Evolutionary conservation across 2,888 invertebrate genomes (phyloP), one percentile per base, ranked within the genome.

Genomic region (Drosophila picticornis): DNA sequence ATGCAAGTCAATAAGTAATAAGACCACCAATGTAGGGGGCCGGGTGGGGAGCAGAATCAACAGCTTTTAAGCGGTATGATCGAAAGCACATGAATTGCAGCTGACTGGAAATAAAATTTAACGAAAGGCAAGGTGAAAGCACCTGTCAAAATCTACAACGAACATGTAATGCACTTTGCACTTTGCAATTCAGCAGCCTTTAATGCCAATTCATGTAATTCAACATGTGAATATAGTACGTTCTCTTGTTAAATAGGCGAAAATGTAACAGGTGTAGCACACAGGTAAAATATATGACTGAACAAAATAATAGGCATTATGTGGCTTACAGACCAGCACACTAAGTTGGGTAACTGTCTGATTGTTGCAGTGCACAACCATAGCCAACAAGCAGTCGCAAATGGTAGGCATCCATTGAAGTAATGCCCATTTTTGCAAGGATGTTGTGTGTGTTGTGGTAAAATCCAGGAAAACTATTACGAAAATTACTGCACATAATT

Each of bases 401-500:
- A 43, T 40, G 50, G 60, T 34, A 52, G 57, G 57, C 43, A 57
- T 51, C 40, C 29, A 69, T n/a, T 52, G 34, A 68, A 36, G 27
- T 43, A 36, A n/a, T 53, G 60, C 29, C 19, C 25, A 27, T 50
- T n/a, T 46, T 38, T 43, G 46, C 22, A 51, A n/a, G 2, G 22
- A 7, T 27, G 10, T 61, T 61, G 32, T 19, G 32, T 50, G 51
- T 58, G 31, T 59, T 62, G 32, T 32, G 56, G 40, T 61, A 66
- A 67, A 75, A 72, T 40, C 46, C 65, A 62, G 77, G 73, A 74
- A 70, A 86, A 84, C 87, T 86, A 86, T 88, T 84, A 86, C 66
- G 82, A 80, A 88, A 85, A 87, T 89, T 75, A 74, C 78, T 50
- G 80, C 69, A 82, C 68, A 78, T 84, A 77, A 87, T 80, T 72